Base-by-base conservation (phyloP, 2,888 invertebrate species). In the Hirtodrosophila duncani region DNA sequence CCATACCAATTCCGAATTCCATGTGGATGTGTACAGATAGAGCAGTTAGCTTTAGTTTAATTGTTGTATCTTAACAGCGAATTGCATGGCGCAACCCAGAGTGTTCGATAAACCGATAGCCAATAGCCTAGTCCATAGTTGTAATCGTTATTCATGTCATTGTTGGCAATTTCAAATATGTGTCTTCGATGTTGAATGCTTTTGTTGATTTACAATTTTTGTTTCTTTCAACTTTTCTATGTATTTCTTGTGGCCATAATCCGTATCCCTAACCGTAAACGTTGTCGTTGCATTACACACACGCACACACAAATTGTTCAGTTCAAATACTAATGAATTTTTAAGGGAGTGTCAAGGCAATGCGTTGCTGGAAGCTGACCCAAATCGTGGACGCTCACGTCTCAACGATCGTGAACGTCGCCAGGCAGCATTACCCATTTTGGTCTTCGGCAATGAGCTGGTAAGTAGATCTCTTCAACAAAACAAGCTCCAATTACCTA, bases 381-480 rank as follows among this genome's bases (percentile, higher is more conserved):
- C 84, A 1, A 84, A 86, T 71, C 85, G 72, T 82, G 89, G 87
- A 75, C 88, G 78, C 82, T 89, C 67, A 89, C 91, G 67, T 88
- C 89, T 87, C 80, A 94, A 93, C 51, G 95, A 95, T 79, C 88
- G 94, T 41, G 95, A 95, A 84, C 90, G 93, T 77, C 93, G 95
- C 78, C 85, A 97, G 85, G 97, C 97, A 0, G 94, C 96, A 0
- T 86, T 96, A 51, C 95, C 97, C 0, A 96, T 97, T 78, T 89
- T 96, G 43, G 94, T 97, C 27, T 97, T 97, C 87, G 97, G 97
- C 49, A 92, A 92, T 86, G 93, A 94, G 39, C 86, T 97, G 88
- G 97, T 95, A 86, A 80, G 83, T 49, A 1, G 6, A 1, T 10
- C 16, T 9, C 3, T 9, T 16, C 8, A n/a, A 10, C 7, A 24